Evolutionary conservation across 2,113 vertebrate genomes (phyloP).

Genomic region (Pomatorhinus ruficollis): DNA sequence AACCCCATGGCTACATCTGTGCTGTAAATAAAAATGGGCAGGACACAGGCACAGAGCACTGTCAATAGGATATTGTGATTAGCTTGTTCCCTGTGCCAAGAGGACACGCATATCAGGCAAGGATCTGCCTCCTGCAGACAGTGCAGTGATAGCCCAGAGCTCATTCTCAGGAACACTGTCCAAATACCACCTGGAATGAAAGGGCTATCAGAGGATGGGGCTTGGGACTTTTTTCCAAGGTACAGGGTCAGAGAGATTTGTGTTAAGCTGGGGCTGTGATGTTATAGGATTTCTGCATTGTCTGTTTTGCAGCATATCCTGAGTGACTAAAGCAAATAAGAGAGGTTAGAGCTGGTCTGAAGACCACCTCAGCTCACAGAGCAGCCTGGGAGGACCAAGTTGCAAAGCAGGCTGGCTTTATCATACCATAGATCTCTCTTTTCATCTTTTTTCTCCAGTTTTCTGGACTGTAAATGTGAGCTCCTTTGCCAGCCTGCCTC

Average conservation of each 20-base stretch:
- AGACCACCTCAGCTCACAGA: neutral
- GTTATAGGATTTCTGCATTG: neutral
- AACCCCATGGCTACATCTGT: neutral
- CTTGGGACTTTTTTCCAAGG: neutral
- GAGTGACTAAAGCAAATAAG: neutral
- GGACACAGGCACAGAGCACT: neutral
- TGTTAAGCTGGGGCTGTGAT: neutral
- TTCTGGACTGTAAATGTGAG: neutral
- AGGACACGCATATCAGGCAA: fast-evolving
- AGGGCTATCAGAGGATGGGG: too few species aligned
- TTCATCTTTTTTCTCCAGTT: neutral
- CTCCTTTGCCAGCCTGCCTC: neutral
- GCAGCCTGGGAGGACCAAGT: neutral
- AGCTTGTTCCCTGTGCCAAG: neutral
- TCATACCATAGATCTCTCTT: neutral
- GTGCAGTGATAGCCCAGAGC: neutral
- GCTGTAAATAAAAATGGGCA: neutral
- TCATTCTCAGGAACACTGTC: neutral
- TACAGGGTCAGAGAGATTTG: neutral
- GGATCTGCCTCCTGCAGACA: neutral
- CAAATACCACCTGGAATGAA: neutral
- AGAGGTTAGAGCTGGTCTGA: neutral
- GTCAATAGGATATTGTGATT: neutral
- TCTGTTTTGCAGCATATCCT: neutral
- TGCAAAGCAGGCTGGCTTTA: neutral